Percentiles rank a stretch among this genome's conserved stretches.
phyloP scores from a whole-genome alignment of 2,888 invertebrate species.

The Trilocha varians region DNA sequence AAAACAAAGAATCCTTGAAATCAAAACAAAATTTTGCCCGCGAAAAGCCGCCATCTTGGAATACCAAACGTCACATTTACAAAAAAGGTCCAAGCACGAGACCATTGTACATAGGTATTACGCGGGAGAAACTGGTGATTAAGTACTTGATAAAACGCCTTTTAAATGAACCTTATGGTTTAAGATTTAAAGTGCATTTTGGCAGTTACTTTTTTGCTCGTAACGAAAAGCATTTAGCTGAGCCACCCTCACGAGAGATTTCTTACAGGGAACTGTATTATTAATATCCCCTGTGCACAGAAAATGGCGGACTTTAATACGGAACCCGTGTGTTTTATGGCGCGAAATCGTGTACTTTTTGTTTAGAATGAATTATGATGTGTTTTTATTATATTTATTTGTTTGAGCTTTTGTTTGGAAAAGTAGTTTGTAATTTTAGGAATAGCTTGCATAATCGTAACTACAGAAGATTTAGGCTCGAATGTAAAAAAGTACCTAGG shows the following conservation, averaged over 20 bases:
- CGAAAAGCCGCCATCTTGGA: constrained; percentile 55
- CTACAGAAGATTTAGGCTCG: too few species aligned
- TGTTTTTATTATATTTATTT: too few species aligned
- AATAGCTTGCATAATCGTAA: too few species aligned
- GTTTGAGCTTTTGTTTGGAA: too few species aligned
- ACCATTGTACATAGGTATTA: constrained; percentile 59
- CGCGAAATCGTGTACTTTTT: background rate
- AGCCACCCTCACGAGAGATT: constrained; percentile 61
- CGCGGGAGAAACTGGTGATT: constrained; percentile 57
- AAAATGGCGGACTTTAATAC: constrained; percentile 43
- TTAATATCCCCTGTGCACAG: constrained; percentile 52
- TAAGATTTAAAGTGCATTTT: constrained; percentile 19
- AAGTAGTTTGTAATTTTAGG: too few species aligned
- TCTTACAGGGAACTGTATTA: constrained; percentile 68
- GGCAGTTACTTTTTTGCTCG: constrained; percentile 39
- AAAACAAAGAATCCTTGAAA: constrained; percentile 1
- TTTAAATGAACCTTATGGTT: constrained; percentile 22
- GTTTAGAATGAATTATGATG: background rate
- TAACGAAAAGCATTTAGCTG: constrained; percentile 53
- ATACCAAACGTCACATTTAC: constrained; percentile 45
- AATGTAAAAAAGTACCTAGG: too few species aligned
- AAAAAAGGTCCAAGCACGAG: constrained; percentile 62
- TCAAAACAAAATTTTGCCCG: too few species aligned
- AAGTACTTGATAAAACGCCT: constrained; percentile 29
- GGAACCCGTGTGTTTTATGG: constrained; percentile 11